phyloP scores from a whole-genome alignment of 2,113 vertebrate genomes.

The Heptranchias perlo region DNA sequence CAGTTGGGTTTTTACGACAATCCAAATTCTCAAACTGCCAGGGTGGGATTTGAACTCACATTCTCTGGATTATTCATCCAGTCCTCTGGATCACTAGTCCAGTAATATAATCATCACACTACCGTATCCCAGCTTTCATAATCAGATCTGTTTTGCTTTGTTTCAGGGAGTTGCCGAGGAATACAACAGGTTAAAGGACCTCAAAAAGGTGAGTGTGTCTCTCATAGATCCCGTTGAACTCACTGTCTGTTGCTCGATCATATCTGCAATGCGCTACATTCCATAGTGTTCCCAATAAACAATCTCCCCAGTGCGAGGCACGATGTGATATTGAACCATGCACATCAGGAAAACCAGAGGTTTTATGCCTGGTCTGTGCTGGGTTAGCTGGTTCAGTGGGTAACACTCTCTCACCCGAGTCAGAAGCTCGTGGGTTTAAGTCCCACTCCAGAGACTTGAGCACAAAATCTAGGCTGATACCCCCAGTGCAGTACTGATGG shows the following conservation, averaged over 20 bases:
- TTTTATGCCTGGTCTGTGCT: not conserved
- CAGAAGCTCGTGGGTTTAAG: too few relatives aligned
- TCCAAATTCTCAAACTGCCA: too few relatives aligned
- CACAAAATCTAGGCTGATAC: not conserved
- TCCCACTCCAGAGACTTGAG: too few relatives aligned
- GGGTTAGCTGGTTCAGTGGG: rapidly evolving
- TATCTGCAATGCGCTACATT: not conserved
- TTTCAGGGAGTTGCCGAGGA: slow-evolving; percentile 68
- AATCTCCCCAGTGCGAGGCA: not conserved
- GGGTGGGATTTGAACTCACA: too few relatives aligned
- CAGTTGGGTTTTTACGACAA: too few relatives aligned
- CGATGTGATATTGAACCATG: not conserved
- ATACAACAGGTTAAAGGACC: slow-evolving; percentile 70
- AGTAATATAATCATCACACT: too few relatives aligned
- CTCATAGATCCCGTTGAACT: not conserved
- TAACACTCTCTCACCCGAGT: too few relatives aligned
- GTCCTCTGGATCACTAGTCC: too few relatives aligned
- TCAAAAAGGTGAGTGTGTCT: slow-evolving; percentile 61
- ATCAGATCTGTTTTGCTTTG: not conserved
- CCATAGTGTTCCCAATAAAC: not conserved
- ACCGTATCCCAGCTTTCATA: not conserved
- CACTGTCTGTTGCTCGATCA: not conserved
- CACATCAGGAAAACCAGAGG: not conserved
- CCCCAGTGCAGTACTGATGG: not conserved
- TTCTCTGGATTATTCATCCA: too few relatives aligned